Base-by-base conservation (phyloP, 2,113 vertebrate species). In the Entosphenus tridentatus region DNA sequence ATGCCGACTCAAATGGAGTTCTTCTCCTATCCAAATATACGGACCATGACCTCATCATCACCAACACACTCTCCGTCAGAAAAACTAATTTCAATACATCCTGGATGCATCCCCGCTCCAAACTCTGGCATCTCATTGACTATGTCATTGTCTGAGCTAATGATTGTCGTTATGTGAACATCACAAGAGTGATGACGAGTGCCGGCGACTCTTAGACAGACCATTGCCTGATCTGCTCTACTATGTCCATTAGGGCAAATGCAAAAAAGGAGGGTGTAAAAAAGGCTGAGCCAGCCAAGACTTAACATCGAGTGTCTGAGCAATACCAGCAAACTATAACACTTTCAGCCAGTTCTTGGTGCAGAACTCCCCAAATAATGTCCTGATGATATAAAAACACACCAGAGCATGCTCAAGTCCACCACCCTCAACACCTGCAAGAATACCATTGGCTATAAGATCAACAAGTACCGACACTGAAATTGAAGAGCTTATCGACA, bases 11-110 rank as follows among this genome's bases (percentile, higher is more conserved):
- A 14, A 65, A 65, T 65, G 59, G 9, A 65, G 8, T 65, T 65
- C 59, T 65, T 16, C 58, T 62, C 18, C 59, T 10, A n/a, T n/a
- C 59, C 10, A 65, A 65, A 10, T 65, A 9, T 65, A 18, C 9
- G 18, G 59, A 65, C 14, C 9, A 10, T 65, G 59, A 18, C 14
- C 59, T 65, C 9, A 18, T 18, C 59, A 65, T 65, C 59, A 65
- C 59, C 9, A 65, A 65, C 59, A 65, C 9, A n/a, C 59, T 65
- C 59, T 65, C 59, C 59, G 9, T 65, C 59, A 65, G 7, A 65
- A 65, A 18, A 65, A 21, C 21, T 18, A 65, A 7, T n/a, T 65
- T 65, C 59, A 65, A 65, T n/a, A 65, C 59, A 65, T 65, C 59
- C 14, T 65, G 59, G 59, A 65, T 65, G 59, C 59, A 65, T 65